A percentile compares a stretch with the other conserved stretches of the same genome.
Evolutionary conservation across 2,888 invertebrate genomes (phyloP).

Genomic region (Machimus rusticus): DNA sequence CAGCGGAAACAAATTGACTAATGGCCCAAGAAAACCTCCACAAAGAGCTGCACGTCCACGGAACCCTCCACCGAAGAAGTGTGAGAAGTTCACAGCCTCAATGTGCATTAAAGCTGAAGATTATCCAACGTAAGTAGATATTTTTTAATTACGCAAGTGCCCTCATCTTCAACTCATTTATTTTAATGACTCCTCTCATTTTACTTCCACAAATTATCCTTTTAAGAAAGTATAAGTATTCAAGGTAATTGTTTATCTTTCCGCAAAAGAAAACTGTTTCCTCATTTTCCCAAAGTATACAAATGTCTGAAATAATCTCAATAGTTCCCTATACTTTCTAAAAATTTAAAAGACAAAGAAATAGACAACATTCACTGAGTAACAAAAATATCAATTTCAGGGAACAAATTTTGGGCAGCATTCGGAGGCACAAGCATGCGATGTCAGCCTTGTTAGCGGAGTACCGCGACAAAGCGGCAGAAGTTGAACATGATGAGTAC

Average conservation of each 20-base stretch:
- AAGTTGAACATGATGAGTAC: constrained; percentile 58
- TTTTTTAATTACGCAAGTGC: background rate
- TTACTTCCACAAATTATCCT: background rate
- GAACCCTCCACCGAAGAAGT: constrained; percentile 62
- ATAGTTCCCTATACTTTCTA: background rate
- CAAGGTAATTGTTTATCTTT: background rate
- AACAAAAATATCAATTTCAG: constrained; percentile 59
- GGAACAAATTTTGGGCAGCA: constrained; percentile 73
- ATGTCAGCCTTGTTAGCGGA: constrained; percentile 76
- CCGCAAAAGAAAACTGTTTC: background rate
- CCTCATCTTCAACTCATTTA: background rate
- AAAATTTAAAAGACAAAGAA: background rate
- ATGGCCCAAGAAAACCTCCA: constrained; percentile 45
- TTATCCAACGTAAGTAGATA: constrained; percentile 73
- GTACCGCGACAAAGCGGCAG: constrained; percentile 68
- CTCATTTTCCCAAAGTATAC: background rate
- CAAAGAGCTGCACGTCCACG: constrained; percentile 58
- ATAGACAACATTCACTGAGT: background rate
- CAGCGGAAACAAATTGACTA: constrained; percentile 51
- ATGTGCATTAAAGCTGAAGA: constrained; percentile 76
- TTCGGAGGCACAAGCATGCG: constrained; percentile 73
- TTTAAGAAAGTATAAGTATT: background rate
- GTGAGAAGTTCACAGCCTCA: constrained; percentile 75
- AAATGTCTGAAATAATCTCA: background rate
- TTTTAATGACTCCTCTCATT: background rate